Percentiles rank a stretch among this genome's conserved stretches.
These are phyloP conservation scores for Lagria hirta DNA, from an alignment of 2,888 invertebrate species.

Conservation along the genomic window DNA sequence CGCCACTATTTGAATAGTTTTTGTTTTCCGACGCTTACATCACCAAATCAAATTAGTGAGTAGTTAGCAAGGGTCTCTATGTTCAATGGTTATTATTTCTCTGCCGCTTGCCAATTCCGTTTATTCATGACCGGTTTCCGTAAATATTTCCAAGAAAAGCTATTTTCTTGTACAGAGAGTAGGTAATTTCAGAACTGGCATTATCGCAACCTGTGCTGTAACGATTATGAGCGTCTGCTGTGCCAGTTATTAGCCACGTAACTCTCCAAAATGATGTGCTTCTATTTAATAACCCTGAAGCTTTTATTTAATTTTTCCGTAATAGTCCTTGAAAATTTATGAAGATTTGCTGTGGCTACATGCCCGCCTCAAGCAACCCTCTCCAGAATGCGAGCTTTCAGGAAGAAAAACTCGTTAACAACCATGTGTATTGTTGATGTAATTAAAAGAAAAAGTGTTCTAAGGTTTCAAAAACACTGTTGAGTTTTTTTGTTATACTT, in stretches of 20 bases:
- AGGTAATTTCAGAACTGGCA: conserved; percentile 26
- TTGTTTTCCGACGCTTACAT: too few relatives aligned
- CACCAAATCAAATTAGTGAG: too few relatives aligned
- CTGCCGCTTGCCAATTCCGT: too few relatives aligned
- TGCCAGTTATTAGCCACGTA: conserved; percentile 42
- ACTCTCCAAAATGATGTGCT: conserved; percentile 45
- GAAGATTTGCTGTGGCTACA: too few relatives aligned
- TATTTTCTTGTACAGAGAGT: conserved; percentile 9
- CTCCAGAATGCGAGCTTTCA: conserved; percentile 9
- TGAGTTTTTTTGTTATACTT: conserved; percentile 13
- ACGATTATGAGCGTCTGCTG: conserved; percentile 43
- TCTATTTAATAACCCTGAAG: conserved; percentile 41
- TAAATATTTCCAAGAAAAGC: conserved; percentile 10
- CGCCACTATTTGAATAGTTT: too few relatives aligned
- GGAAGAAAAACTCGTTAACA: conserved; percentile 17
- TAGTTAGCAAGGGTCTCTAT: too few relatives aligned
- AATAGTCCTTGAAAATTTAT: not conserved
- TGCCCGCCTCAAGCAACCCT: conserved; percentile 1
- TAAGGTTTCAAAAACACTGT: conserved; percentile 23
- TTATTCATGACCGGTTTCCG: conserved; percentile 4
- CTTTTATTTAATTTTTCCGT: conserved; percentile 40
- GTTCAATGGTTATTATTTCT: too few relatives aligned
- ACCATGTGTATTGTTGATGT: conserved; percentile 26
- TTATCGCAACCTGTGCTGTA: conserved; percentile 44
- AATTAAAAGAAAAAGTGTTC: conserved; percentile 24